These are phyloP conservation scores for Marasmarcha lunaedactyla DNA, from an alignment of 2,888 invertebrate genomes.

Conservation along the genomic window DNA sequence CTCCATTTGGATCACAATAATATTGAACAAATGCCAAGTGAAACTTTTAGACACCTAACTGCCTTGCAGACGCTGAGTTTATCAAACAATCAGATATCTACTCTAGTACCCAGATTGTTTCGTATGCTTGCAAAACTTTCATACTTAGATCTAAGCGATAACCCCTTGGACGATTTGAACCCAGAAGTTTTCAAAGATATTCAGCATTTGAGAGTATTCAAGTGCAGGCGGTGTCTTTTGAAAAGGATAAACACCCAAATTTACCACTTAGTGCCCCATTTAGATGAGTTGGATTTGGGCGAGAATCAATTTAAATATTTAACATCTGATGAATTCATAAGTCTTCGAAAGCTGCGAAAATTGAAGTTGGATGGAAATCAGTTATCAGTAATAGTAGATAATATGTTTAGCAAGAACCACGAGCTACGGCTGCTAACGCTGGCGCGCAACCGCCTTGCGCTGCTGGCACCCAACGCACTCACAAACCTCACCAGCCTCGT, in stretches of 20 bases:
- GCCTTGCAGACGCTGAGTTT: slow-evolving; percentile 76
- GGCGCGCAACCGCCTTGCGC: slow-evolving; percentile 79
- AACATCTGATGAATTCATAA: slow-evolving; percentile 78
- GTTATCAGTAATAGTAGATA: slow-evolving; percentile 79
- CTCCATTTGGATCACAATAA: slow-evolving; percentile 80
- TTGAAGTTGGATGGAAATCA: slow-evolving; percentile 82
- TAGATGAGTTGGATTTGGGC: slow-evolving; percentile 81
- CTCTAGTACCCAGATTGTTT: slow-evolving; percentile 79
- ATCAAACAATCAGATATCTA: slow-evolving; percentile 75
- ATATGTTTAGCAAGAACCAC: slow-evolving; percentile 73
- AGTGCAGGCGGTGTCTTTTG: slow-evolving; percentile 79
- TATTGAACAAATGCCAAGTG: slow-evolving; percentile 80
- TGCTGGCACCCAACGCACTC: slow-evolving; percentile 80
- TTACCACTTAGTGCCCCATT: slow-evolving; percentile 79
- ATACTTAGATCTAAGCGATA: slow-evolving; percentile 80
- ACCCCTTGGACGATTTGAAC: slow-evolving; percentile 78
- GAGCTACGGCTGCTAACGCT: slow-evolving; percentile 69
- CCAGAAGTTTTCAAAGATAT: slow-evolving; percentile 85
- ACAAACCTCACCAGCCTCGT: slow-evolving; percentile 76
- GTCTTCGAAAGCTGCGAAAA: slow-evolving; percentile 73
- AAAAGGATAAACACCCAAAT: slow-evolving; percentile 82
- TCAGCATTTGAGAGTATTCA: slow-evolving; percentile 77
- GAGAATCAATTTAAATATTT: slow-evolving; percentile 83
- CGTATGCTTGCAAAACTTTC: slow-evolving; percentile 79
- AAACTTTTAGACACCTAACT: slow-evolving; percentile 79